These are phyloP conservation scores for Spodoptera frugiperda DNA, from an alignment of 1,140 invertebrate genomes.

Conservation along the genomic window DNA sequence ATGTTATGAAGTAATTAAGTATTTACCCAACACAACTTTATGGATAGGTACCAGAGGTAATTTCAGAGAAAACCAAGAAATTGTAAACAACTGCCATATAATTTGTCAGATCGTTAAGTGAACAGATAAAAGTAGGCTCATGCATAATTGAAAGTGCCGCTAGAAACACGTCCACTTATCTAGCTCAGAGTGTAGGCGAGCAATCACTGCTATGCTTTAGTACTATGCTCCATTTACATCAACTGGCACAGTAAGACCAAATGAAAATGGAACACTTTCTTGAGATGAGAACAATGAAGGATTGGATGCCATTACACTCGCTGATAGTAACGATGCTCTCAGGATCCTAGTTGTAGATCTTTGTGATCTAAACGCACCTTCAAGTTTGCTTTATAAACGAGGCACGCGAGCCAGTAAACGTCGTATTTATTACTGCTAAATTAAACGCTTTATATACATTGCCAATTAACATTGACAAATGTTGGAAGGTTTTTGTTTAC, in stretches of 20 bases:
- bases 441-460: constrained; percentile 19
- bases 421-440: constrained; percentile 19
- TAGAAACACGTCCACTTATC: constrained; percentile 47
- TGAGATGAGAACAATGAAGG: not conserved
- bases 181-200: constrained; percentile 31
- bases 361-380: constrained; percentile 4
- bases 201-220: constrained; percentile 17
- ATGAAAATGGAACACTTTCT: not conserved
- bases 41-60: constrained; percentile 33
- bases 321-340: too few relatives aligned
- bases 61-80: constrained; percentile 52
- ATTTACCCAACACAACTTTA: too few relatives aligned
- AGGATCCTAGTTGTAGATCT: not conserved
- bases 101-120: constrained; percentile 64
- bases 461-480: constrained; percentile 39
- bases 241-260: not conserved
- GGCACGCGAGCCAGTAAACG: constrained; percentile 18
- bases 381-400: constrained; percentile 19
- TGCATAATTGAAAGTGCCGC: constrained; percentile 63
- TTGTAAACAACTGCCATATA: constrained; percentile 58
- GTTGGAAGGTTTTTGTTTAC: constrained; percentile 19
- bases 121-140: constrained; percentile 59
- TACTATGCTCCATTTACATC: constrained; percentile 8
- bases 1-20: too few relatives aligned
- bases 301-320: too few relatives aligned